These are phyloP conservation scores for Scyliorhinus canicula DNA, from an alignment of 2,797 vertebrate genomes.

Conservation along the genomic window DNA sequence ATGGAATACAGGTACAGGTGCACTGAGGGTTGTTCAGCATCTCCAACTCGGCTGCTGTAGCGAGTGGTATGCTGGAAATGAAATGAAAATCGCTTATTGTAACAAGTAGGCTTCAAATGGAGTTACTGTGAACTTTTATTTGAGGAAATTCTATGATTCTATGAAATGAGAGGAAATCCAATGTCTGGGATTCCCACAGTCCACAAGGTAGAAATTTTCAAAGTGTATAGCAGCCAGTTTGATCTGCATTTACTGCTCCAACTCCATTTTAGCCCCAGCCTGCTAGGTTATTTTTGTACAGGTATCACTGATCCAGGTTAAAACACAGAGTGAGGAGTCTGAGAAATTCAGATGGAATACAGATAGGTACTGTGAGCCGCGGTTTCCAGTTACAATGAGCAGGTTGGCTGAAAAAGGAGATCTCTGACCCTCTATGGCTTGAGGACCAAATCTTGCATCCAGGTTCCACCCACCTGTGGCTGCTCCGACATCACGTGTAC, in stretches of 20 bases:
- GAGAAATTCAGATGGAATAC: neutral
- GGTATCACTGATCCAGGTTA: neutral
- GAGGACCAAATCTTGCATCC: neutral
- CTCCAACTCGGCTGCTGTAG: no score
- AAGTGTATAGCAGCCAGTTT: neutral
- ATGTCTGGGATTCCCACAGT: neutral
- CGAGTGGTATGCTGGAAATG: no score
- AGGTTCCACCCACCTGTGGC: neutral
- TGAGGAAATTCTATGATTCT: no score
- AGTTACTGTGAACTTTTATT: no score
- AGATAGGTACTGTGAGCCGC: neutral
- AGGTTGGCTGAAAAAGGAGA: neutral
- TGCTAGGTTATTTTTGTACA: neutral
- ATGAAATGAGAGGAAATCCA: neutral
- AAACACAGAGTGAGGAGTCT: neutral
- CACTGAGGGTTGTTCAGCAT: no score
- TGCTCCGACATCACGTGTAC: neutral
- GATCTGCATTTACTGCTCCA: neutral
- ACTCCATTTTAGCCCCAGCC: neutral
- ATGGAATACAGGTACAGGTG: no score
- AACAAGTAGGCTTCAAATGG: no score
- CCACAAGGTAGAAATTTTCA: neutral
- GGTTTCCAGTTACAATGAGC: neutral
- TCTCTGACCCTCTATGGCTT: neutral
- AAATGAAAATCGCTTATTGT: no score